These are phyloP conservation scores for Antheraea mylitta DNA, from an alignment of 1,140 invertebrate genomes.

Conservation along the genomic window DNA sequence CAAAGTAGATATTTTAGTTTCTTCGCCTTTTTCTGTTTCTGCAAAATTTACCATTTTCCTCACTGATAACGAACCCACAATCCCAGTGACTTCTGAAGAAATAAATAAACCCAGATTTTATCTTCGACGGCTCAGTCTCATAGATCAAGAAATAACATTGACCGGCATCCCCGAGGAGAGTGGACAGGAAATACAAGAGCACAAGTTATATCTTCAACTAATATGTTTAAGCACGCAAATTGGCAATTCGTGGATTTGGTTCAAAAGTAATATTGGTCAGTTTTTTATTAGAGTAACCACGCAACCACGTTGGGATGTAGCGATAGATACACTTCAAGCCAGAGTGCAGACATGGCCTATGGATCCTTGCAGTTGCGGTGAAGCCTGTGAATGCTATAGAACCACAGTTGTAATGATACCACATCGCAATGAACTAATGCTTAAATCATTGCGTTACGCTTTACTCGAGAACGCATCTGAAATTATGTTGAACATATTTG, in stretches of 20 bases:
- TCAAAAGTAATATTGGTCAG: constrained; percentile 55
- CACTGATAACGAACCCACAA: constrained; percentile 56
- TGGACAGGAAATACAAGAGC: constrained; percentile 48
- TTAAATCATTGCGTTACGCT: constrained; percentile 56
- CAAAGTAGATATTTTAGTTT: constrained; percentile 55
- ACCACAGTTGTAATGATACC: constrained; percentile 58
- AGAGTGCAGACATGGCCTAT: constrained; percentile 53
- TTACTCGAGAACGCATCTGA: constrained; percentile 55
- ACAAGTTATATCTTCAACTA: constrained; percentile 60
- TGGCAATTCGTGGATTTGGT: constrained; percentile 64
- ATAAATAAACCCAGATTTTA: constrained; percentile 42
- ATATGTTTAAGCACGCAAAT: constrained; percentile 58
- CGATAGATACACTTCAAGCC: constrained; percentile 55
- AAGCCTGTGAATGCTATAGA: constrained; percentile 61
- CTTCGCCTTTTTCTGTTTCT: constrained; percentile 49
- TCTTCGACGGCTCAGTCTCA: constrained; percentile 49
- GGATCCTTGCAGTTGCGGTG: constrained; percentile 63
- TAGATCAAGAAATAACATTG: constrained; percentile 59
- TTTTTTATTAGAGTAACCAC: constrained; percentile 64
- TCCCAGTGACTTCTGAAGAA: constrained; percentile 49
- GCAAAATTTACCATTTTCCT: constrained; percentile 43
- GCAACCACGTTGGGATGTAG: constrained; percentile 59
- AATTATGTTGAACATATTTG: constrained; percentile 59
- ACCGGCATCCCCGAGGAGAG: constrained; percentile 49
- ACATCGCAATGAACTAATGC: constrained; percentile 60